These are phyloP conservation scores for Thripadectes ignobilis DNA, from an alignment of 2,797 vertebrate genomes.

Conservation along the genomic window DNA sequence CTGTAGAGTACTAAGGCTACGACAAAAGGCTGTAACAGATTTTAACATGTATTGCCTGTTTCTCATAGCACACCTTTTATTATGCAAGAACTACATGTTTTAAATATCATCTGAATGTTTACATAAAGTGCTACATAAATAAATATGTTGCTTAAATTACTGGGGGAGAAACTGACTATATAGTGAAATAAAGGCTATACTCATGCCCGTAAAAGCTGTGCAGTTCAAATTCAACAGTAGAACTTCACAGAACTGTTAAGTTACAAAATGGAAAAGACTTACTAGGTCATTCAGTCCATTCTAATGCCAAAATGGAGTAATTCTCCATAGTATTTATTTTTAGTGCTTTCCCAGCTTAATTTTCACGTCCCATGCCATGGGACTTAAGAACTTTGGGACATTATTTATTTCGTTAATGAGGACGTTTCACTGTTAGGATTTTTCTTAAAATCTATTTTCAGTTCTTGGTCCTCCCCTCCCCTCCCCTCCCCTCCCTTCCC, in stretches of 20 bases:
- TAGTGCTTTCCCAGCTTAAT: neutral
- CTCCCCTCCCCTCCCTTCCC: neutral
- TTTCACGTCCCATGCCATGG: neutral
- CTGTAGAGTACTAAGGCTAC: neutral
- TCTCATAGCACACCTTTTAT: neutral
- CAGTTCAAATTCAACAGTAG: neutral
- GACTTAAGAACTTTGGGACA: neutral
- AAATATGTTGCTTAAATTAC: conserved; percentile 2
- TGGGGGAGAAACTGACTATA: neutral
- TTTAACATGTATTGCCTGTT: neutral
- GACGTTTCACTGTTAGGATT: neutral
- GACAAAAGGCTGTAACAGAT: neutral
- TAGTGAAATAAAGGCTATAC: neutral
- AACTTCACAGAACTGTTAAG: neutral
- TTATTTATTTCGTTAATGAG: neutral
- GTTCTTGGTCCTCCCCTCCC: no score
- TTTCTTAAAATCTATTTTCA: neutral
- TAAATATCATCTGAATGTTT: neutral
- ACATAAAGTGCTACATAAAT: neutral
- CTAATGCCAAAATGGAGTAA: neutral
- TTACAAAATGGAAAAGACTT: neutral
- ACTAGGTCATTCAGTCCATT: neutral
- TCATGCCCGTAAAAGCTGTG: neutral
- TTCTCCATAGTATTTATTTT: neutral
- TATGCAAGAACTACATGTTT: neutral